Conservation (phyloP, 2,888 invertebrate genomes). For the Heteromyza rotundicornis region DNA sequence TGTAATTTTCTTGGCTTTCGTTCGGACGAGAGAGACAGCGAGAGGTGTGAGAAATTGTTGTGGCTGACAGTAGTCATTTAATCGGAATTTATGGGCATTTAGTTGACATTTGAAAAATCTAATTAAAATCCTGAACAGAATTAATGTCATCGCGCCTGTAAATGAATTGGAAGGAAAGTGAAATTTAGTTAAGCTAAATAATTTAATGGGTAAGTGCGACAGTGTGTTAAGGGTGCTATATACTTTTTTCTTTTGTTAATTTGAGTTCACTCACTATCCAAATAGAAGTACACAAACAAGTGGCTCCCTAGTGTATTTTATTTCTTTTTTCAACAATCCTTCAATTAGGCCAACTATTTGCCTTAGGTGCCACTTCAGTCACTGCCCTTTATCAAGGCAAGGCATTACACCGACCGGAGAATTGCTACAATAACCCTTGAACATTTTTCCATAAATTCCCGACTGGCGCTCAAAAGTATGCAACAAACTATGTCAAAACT, state of each 20-base stretch:
- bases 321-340: too few relatives aligned
- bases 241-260: too few relatives aligned
- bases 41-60: conserved; percentile 37
- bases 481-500: conserved; percentile 26
- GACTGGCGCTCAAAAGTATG: conserved; percentile 17
- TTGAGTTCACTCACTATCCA: too few relatives aligned
- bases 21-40: neutral
- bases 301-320: too few relatives aligned
- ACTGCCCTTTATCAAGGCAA: neutral
- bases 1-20: conserved; percentile 6
- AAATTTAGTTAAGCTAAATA: too few relatives aligned
- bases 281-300: too few relatives aligned
- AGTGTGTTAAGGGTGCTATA: too few relatives aligned
- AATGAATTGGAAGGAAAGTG: too few relatives aligned
- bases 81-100: conserved; percentile 53
- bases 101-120: conserved; percentile 48
- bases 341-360: neutral
- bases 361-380: too few relatives aligned
- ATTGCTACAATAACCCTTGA: conserved; percentile 8
- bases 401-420: neutral
- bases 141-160: too few relatives aligned
- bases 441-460: conserved; percentile 42
- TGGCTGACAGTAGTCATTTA: conserved; percentile 56
- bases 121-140: too few relatives aligned
- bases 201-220: too few relatives aligned